Evolutionary conservation across 2,888 invertebrate genomes (phyloP), one percentile per base, ranked within the genome.

Genomic region (Allophyes oxyacanthae): DNA sequence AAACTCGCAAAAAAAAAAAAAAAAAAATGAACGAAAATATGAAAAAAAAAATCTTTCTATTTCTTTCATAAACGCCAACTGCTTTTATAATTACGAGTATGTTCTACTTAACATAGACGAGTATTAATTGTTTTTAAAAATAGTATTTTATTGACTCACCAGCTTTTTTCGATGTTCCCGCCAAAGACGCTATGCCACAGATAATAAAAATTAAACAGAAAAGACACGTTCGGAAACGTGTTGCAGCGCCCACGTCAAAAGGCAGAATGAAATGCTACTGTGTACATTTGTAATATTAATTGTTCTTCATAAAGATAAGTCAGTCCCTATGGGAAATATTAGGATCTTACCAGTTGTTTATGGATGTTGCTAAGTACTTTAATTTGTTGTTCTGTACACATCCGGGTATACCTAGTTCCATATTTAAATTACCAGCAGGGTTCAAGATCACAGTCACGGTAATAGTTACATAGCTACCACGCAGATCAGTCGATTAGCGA

Each of bases 171-270:
- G 33, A 20, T 6, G 6, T 61, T 62, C 66, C 69, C 62, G 71
- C 69, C 71, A 69, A 69, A 66, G 54, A 69, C 71, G 36, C 71
- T 52, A 69, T 70, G 11, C 6, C 71, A 69, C 56, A 65, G 70
- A 70, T n/a, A 13, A 52, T 48, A 70, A 66, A 41, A 15, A 7
- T 6, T 6, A 11, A 45, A 50, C 20, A 7, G 10, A 41, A 38
- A 28, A 20, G 34, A 34, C n/a, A 5, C 38, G 37, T 25, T 34
- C n/a, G 10, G 10, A 10, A 33, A 45, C 68, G 70, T 70, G 70
- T 40, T 36, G 13, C 51, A 25, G 13, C 46, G 43, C 0, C 14
- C 25, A 20, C 40, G 30, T 9, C 20, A 6, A 28, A 30, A 20
- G 52, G 28, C 36, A 6, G 57, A 66, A 57, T 66, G 66, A 53